A percentile compares a stretch with the other conserved stretches of the same genome.
phyloP scores from a whole-genome alignment of 2,113 vertebrate genomes.

The Oostethus manadensis region DNA sequence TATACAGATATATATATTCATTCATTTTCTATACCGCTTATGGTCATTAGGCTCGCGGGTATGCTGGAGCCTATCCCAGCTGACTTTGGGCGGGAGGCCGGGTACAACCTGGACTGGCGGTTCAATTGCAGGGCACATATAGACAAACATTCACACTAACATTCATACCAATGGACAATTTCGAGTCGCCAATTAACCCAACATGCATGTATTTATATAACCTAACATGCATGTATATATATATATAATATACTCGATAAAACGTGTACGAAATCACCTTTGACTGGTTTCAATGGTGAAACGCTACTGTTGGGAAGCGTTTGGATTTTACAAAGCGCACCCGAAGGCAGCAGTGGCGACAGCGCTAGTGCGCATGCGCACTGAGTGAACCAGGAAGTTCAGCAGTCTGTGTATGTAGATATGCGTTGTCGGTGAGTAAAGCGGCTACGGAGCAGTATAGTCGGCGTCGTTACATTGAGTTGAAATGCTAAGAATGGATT shows the following conservation, averaged over 20 bases:
- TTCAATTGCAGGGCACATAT: no score
- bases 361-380: conserved; percentile 42
- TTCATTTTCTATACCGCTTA: no score
- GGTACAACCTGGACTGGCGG: no score
- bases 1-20: no score
- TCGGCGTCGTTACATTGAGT: background rate
- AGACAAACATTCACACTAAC: no score
- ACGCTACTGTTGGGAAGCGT: background rate
- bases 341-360: conserved; percentile 28
- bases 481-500: conserved; percentile 34
- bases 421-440: conserved; percentile 34
- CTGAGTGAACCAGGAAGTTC: conserved; percentile 48
- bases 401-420: conserved; percentile 12
- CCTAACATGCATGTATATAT: no score
- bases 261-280: background rate
- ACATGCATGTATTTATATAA: no score
- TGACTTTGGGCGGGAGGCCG: no score
- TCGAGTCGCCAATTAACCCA: no score
- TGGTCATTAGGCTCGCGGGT: no score
- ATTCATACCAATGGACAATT: no score
- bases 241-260: background rate
- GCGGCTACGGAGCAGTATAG: conserved; percentile 6
- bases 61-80: no score
- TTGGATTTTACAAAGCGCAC: conserved; percentile 9
- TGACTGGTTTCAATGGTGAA: background rate